Evolutionary conservation across 2,797 vertebrate genomes (phyloP).

Genomic region (Melanogrammus aeglefinus): DNA sequence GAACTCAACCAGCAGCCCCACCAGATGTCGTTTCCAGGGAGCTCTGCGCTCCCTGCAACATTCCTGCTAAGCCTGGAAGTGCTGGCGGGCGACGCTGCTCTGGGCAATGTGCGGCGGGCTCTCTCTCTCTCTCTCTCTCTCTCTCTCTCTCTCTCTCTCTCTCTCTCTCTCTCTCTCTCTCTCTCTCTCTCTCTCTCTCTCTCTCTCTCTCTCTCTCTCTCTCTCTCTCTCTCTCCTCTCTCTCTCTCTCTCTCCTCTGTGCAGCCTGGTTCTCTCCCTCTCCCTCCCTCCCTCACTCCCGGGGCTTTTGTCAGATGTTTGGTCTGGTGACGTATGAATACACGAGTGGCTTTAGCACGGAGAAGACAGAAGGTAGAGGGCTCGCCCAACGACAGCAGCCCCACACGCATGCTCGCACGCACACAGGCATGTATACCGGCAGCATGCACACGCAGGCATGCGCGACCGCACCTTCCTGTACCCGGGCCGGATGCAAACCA

Average conservation of each 20-base stretch:
- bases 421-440: neutral
- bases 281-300: neutral
- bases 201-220: too few relatives aligned
- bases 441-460: neutral
- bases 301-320: neutral
- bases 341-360: neutral
- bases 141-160: neutral
- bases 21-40: constrained; percentile 53
- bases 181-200: too few relatives aligned
- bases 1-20: constrained; percentile 34
- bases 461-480: neutral
- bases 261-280: too few relatives aligned
- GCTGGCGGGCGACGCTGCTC: constrained; percentile 61
- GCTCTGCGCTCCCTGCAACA: constrained; percentile 58
- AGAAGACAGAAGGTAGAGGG: constrained; percentile 1
- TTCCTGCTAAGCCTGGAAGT: constrained; percentile 57
- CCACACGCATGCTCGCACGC: neutral
- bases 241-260: neutral
- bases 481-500: neutral
- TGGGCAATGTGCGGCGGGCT: constrained; percentile 22
- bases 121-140: neutral
- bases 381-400: neutral
- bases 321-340: neutral
- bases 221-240: too few relatives aligned
- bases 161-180: too few relatives aligned